Evolutionary conservation across 1,140 invertebrate genomes (phyloP).

Genomic region (Choristoneura fumiferana): DNA sequence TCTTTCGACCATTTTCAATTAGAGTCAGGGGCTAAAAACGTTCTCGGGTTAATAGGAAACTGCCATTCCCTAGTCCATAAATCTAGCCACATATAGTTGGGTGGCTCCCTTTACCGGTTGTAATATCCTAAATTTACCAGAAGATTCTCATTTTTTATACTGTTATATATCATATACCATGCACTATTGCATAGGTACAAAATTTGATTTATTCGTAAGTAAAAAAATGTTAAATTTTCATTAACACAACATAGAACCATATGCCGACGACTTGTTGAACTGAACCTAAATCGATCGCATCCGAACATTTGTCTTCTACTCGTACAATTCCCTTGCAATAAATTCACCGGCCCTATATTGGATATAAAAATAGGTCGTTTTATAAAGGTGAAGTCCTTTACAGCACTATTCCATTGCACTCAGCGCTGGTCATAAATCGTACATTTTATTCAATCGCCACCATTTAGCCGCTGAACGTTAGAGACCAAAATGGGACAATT

Average conservation of each 20-base stretch:
- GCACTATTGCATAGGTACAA: no score
- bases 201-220: no score
- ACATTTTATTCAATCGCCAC: conserved; percentile 16
- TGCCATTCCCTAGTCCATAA: conserved; percentile 9
- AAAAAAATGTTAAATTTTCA: not conserved
- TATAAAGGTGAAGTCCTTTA: not conserved
- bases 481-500: conserved; percentile 18
- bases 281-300: not conserved
- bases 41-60: conserved; percentile 6
- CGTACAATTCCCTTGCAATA: conserved; percentile 12
- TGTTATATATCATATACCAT: no score
- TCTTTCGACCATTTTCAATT: conserved; percentile 19
- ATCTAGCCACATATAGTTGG: not conserved
- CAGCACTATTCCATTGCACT: conserved; percentile 17
- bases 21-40: conserved; percentile 15
- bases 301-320: not conserved
- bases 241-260: not conserved
- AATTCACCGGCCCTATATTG: conserved; percentile 1
- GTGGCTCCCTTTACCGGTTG: not conserved
- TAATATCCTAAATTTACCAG: not conserved
- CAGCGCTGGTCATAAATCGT: conserved; percentile 3
- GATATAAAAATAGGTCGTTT: conserved; percentile 16
- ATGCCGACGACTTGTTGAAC: conserved; percentile 5
- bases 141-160: no score
- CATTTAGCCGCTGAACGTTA: conserved; percentile 16